These are phyloP conservation scores for Trachythela sp. DNA, from an alignment of 64 coral and sea anemone species.

Conservation along the genomic window DNA sequence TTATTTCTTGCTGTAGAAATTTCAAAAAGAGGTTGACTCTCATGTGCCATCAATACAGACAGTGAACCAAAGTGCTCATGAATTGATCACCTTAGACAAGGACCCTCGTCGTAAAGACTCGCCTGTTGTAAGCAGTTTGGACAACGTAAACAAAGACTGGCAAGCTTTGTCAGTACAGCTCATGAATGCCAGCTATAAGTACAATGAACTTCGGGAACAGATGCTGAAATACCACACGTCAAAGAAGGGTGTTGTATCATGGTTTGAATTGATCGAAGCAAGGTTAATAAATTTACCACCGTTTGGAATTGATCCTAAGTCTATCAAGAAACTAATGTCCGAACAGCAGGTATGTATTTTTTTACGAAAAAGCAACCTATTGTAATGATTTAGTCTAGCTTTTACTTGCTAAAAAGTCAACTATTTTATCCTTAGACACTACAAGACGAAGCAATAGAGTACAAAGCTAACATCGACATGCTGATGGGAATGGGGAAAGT, in stretches of 20 bases:
- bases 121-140: slow-evolving; percentile 27
- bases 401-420: not conserved
- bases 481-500: slow-evolving; percentile 85
- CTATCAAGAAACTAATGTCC: slow-evolving; percentile 71
- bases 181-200: slow-evolving; percentile 69
- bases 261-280: slow-evolving; percentile 78
- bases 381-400: not conserved
- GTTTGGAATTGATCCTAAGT: slow-evolving; percentile 87
- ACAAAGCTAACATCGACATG: slow-evolving; percentile 90
- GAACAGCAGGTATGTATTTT: slow-evolving; percentile 72
- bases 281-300: slow-evolving; percentile 69
- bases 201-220: slow-evolving; percentile 78
- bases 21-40: slow-evolving; percentile 86
- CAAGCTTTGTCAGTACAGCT: slow-evolving; percentile 84
- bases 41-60: slow-evolving; percentile 77
- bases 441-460: slow-evolving; percentile 90
- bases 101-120: slow-evolving; percentile 6
- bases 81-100: slow-evolving; percentile 71
- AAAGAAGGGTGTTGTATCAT: slow-evolving; percentile 60
- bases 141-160: slow-evolving; percentile 91
- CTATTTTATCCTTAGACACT: slow-evolving; percentile 35
- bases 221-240: slow-evolving; percentile 71
- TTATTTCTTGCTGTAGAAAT: slow-evolving; percentile 38
- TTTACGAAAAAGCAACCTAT: not conserved
- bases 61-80: slow-evolving; percentile 98